Conservation (phyloP, 1,140 invertebrate species). For the Caenorhabditis inopinata region DNA sequence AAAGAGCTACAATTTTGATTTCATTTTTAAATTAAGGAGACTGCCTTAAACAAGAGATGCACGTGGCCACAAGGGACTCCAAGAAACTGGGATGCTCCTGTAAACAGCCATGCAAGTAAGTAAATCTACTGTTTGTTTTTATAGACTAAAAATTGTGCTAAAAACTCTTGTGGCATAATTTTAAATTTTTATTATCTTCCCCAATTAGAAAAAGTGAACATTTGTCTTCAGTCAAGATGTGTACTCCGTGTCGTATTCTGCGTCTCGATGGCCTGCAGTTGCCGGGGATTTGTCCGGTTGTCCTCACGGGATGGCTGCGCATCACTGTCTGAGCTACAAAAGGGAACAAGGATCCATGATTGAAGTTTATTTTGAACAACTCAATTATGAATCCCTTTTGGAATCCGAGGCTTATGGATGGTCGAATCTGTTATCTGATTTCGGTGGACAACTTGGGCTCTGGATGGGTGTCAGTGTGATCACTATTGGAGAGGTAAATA, state of each 20-base stretch:
- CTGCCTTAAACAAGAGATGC: slow-evolving; percentile 57
- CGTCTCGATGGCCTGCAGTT: slow-evolving; percentile 53
- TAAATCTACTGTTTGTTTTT: no score
- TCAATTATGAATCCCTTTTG: slow-evolving; percentile 53
- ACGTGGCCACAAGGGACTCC: slow-evolving; percentile 48
- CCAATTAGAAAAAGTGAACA: background rate
- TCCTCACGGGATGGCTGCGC: slow-evolving; percentile 36
- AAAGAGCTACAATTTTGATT: no score
- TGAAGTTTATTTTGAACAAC: slow-evolving; percentile 53
- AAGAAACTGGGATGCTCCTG: slow-evolving; percentile 52
- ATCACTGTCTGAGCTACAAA: slow-evolving; percentile 48
- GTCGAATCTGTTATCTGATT: slow-evolving; percentile 52
- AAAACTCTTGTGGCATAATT: background rate
- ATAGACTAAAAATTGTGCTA: background rate
- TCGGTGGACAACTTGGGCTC: slow-evolving; percentile 51
- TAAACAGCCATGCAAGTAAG: slow-evolving; percentile 60
- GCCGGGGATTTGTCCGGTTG: slow-evolving; percentile 43
- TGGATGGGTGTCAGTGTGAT: slow-evolving; percentile 48
- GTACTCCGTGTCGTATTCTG: slow-evolving; percentile 62
- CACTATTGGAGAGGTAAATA: slow-evolving; percentile 33
- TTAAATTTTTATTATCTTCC: background rate
- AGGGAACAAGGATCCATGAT: slow-evolving; percentile 52
- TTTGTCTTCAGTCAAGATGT: slow-evolving; percentile 57
- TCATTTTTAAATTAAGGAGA: no score
- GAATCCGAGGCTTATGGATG: slow-evolving; percentile 52